Evolutionary conservation across 1,140 invertebrate genomes (phyloP).

Genomic region (Drosophila nannoptera): DNA sequence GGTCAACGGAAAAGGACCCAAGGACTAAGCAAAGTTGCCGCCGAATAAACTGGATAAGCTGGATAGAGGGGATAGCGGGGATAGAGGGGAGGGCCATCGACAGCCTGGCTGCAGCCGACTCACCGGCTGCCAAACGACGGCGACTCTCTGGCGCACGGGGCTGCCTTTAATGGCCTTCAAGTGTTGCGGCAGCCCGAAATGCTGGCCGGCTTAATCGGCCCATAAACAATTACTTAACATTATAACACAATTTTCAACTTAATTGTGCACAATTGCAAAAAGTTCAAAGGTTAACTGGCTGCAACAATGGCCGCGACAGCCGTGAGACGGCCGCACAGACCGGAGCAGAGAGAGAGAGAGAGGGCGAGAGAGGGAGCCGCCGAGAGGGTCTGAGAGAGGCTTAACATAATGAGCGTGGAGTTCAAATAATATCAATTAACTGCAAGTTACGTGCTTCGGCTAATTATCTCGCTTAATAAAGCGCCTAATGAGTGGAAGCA

Average conservation of each 20-base stretch:
- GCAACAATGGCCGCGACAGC: conserved; percentile 41
- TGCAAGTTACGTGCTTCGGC: conserved; percentile 75
- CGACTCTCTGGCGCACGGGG: conserved; percentile 13
- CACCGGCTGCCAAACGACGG: conserved; percentile 6
- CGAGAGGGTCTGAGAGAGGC: conserved; percentile 15
- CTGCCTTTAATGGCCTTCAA: conserved; percentile 33
- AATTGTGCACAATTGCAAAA: conserved; percentile 70
- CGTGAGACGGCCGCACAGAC: background rate
- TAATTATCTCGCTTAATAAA: conserved; percentile 77
- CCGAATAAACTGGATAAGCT: background rate
- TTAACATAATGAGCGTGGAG: conserved; percentile 47
- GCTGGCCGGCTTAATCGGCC: conserved; percentile 51
- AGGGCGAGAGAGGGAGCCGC: conserved; percentile 12
- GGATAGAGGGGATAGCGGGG: background rate
- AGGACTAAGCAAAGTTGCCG: conserved; percentile 5
- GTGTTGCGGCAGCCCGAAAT: conserved; percentile 27
- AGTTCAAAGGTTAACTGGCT: conserved; percentile 68
- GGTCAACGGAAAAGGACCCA: conserved; percentile 16
- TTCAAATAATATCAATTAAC: conserved; percentile 78
- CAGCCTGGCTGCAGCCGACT: background rate
- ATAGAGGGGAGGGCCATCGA: background rate
- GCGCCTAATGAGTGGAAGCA: conserved; percentile 76
- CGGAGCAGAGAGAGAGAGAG: background rate
- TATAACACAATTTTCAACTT: conserved; percentile 70
- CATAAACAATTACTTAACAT: conserved; percentile 75